phyloP scores from a whole-genome alignment of 2,113 vertebrate species.

The Gracilinanus agilis region DNA sequence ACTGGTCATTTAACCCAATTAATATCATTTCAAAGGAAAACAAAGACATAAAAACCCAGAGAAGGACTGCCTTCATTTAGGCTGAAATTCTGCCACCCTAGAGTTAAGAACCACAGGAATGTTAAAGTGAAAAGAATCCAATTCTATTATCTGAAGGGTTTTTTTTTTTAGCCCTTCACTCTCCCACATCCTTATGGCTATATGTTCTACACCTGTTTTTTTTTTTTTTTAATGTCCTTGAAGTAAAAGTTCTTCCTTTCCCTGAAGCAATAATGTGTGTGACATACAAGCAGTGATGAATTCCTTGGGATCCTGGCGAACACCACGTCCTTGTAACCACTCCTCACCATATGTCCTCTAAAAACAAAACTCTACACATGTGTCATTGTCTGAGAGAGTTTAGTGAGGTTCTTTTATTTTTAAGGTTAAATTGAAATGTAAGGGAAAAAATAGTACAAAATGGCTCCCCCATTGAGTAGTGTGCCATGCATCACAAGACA shows the following conservation, averaged over 20 bases:
- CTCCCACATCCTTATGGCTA: background rate
- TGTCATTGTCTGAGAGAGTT: slow-evolving; percentile 56
- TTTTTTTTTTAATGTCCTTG: slow-evolving; percentile 74
- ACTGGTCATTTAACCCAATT: background rate
- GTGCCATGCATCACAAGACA: background rate
- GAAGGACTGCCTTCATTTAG: slow-evolving; percentile 8
- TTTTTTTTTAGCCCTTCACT: background rate
- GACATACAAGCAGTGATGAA: slow-evolving; percentile 76
- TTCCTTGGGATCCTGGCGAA: slow-evolving; percentile 72
- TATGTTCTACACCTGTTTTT: slow-evolving; percentile 56
- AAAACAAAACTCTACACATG: slow-evolving; percentile 33
- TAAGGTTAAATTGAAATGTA: background rate
- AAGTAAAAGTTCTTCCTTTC: slow-evolving; percentile 62
- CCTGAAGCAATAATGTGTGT: slow-evolving; percentile 71
- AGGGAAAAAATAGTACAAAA: slow-evolving; percentile 51
- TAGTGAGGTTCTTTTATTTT: slow-evolving; percentile 53
- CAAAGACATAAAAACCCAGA: slow-evolving; percentile 34
- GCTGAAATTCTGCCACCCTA: slow-evolving; percentile 12
- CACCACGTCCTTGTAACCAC: slow-evolving; percentile 70
- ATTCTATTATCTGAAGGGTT: slow-evolving; percentile 36
- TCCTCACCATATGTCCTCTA: slow-evolving; percentile 57
- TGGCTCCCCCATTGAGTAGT: slow-evolving; percentile 39
- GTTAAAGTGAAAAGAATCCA: slow-evolving; percentile 27
- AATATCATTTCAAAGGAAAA: slow-evolving; percentile 5
- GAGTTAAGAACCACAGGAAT: background rate